These are phyloP conservation scores for Fregetta grallaria DNA, from an alignment of 2,113 vertebrate genomes.

Conservation along the genomic window DNA sequence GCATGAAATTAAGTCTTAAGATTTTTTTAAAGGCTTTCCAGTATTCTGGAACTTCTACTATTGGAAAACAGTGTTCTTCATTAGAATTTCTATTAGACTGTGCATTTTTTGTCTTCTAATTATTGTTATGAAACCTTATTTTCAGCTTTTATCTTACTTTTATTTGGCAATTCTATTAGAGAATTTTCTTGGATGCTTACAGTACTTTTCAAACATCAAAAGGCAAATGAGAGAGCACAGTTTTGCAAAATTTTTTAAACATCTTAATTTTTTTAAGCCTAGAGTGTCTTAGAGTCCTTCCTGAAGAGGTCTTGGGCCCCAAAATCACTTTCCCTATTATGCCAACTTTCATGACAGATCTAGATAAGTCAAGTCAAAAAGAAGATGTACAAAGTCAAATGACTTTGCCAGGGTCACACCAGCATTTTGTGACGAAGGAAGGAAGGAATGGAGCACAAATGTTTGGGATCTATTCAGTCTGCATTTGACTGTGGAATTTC, in stretches of 20 bases:
- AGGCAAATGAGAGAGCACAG: background rate
- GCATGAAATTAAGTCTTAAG: background rate
- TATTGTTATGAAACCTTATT: background rate
- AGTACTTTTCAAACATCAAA: background rate
- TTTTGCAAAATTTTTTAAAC: background rate
- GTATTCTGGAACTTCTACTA: background rate
- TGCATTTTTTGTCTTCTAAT: background rate
- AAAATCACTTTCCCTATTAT: background rate
- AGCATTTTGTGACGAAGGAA: background rate
- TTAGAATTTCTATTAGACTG: background rate
- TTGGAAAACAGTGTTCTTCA: background rate
- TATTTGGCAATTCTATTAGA: background rate
- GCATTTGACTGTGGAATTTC: background rate
- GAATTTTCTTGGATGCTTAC: background rate
- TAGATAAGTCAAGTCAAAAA: background rate
- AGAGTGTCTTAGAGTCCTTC: background rate
- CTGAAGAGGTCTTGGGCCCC: background rate
- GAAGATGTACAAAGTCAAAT: background rate
- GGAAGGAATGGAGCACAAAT: background rate
- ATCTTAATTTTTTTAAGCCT: too few species aligned
- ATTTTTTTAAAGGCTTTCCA: background rate
- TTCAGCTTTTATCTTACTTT: background rate
- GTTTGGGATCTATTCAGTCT: background rate
- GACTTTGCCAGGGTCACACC: background rate
- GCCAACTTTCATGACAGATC: background rate